Evolutionary conservation across 2,113 vertebrate genomes (phyloP), one percentile per base, ranked within the genome.

Genomic region (Copsychus sechellarum): DNA sequence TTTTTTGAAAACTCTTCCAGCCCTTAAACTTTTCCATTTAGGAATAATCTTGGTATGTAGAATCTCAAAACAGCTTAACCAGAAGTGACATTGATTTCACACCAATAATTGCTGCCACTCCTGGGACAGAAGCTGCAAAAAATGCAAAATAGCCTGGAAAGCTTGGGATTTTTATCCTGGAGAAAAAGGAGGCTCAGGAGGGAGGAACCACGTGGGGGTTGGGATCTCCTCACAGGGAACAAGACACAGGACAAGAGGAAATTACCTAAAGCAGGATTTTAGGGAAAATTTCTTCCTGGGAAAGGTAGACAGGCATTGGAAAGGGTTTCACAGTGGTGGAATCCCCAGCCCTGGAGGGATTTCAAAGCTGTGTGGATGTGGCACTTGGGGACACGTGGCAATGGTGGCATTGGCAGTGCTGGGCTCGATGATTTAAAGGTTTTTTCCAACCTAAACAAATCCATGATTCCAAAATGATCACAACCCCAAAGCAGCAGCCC

Each of bases 151-250:
- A 62, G 23, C 21, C 20, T 42, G 29, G 29, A 62, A 85, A 67
- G 1, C 3, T 51, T 22, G 24, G 4, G 11, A 19, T 21, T 54
- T 66, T 66, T 11, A 54, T 18, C 33, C 65, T 66, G 51, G 76
- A 81, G 17, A 26, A 77, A 51, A 54, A 48, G 21, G 42, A 65
- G 13, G 25, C 15, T 47, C 43, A n/a, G 53, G 47, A 38, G 25
- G 33, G 5, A 24, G 56, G 1, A 71, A 40, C 5, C 3, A 26
- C 38, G 26, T 5, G 29, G 2, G 12, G 13, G 1, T 13, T 0
- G 0, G 42, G 53, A 61, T 67, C 8, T 73, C 29, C 51, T 66
- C 2, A 0, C 4, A 81, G 14, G 31, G 23, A 66, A 67, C 14
- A 34, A 66, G 40, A 3, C 7, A 8, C 12, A 54, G n/a, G 23